Base-by-base conservation (phyloP, 2,888 invertebrate species). In the Rhagonycha fulva region DNA sequence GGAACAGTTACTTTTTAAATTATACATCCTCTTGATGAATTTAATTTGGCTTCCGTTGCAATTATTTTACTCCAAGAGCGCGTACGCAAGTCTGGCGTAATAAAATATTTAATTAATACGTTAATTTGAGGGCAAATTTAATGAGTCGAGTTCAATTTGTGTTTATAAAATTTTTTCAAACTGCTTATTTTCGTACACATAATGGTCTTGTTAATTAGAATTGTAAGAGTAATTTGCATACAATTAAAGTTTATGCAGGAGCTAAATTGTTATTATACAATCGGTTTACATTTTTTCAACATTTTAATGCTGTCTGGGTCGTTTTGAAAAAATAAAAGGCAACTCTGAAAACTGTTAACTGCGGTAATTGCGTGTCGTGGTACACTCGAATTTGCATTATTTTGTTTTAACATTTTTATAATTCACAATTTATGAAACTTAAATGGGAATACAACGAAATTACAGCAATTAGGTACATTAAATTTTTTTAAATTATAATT, bases 161-260 rank as follows among this genome's bases (percentile, higher is more conserved):
- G 32, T 71, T 60, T 47, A 47, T 47, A 72, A 26, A 28, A 67
- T 26, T 72, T 66, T 30, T 66, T 24, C 19, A 12, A 63, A 14
- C 47, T 67, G 9, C 62, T 66, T 23, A 19, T 23, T 62, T 62
- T 32, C 19, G 68, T 76, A 76, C 71, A 68, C 73, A 72, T 76
- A 70, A 76, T 70, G 62, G 72, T 30, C 68, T 26, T 62, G 68
- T 71, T 76, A 76, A 76, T 73, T 71, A 74, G 60, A 72, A 68
- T 69, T 77, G 71, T 77, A 77, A 68, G 62, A 69, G 69, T 47
- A 19, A 77, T 77, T 77, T 75, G 62, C 77, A 77, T 77, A 77
- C 77, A 77, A 77, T 77, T 70, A 72, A 32, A 72, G 19, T 67
- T n/a, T 28, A 30, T 68, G 74, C 76, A 76, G 76, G 66, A 76